Percentiles rank a stretch among this genome's conserved stretches.
These are phyloP conservation scores for Sinocyclocheilus rhinocerous DNA, from an alignment of 2,113 vertebrate species.

Conservation along the genomic window DNA sequence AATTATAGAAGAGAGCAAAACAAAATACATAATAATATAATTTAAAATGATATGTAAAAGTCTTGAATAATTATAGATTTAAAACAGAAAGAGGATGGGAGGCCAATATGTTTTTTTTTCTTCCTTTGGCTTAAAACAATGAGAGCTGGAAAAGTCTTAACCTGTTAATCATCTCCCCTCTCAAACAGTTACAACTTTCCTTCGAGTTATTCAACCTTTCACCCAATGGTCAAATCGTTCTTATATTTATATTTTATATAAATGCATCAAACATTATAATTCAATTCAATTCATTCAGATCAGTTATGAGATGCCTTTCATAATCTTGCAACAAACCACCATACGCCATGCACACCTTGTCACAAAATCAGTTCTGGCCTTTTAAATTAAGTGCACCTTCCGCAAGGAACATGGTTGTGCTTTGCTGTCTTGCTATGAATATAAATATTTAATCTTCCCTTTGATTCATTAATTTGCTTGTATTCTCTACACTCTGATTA, in stretches of 20 bases:
- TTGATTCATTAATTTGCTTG: conserved; percentile 23
- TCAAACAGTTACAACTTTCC: conserved; percentile 76
- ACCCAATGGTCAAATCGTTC: conserved; percentile 67
- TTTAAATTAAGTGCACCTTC: not conserved
- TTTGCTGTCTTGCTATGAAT: not conserved
- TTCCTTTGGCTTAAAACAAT: conserved; percentile 32
- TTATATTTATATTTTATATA: too few relatives aligned
- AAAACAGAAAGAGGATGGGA: conserved; percentile 26
- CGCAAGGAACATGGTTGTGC: not conserved
- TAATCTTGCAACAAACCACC: not conserved
- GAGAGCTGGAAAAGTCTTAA: conserved; percentile 62
- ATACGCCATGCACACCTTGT: not conserved
- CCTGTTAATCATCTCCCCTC: conserved; percentile 72
- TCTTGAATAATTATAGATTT: conserved; percentile 41
- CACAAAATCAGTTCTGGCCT: not conserved
- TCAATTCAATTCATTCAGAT: not conserved
- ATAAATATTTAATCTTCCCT: not conserved
- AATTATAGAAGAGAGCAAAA: not conserved
- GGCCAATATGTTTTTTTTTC: not conserved
- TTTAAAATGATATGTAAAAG: not conserved
- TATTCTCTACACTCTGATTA: not conserved
- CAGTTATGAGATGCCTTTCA: not conserved
- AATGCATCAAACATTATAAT: too few relatives aligned
- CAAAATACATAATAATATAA: not conserved
- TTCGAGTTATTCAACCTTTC: conserved; percentile 88